Conservation (phyloP, 2,888 invertebrate genomes). For the Panzeria rudis region DNA sequence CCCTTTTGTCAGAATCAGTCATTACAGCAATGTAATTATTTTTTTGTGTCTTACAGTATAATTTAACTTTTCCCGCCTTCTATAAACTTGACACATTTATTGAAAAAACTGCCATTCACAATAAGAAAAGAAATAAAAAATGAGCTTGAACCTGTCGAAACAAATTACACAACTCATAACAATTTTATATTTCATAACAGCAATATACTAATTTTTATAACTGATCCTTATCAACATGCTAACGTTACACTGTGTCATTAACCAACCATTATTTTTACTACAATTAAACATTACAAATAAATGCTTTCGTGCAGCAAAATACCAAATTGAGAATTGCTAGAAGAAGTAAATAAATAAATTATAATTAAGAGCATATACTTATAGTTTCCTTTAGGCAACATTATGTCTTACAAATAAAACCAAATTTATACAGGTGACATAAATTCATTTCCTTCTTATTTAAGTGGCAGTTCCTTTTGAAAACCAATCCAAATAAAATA, state of each 20-base stretch:
- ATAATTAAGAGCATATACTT: background rate
- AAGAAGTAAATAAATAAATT: background rate
- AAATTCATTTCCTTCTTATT: background rate
- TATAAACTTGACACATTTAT: too few species aligned
- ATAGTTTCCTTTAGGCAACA: background rate
- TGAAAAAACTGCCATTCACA: too few species aligned
- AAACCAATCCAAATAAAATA: background rate
- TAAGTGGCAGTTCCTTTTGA: constrained; percentile 6
- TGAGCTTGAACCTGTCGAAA: background rate
- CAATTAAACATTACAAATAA: background rate
- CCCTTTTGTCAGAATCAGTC: too few species aligned
- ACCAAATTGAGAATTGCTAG: background rate
- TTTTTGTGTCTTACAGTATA: too few species aligned
- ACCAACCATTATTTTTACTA: background rate
- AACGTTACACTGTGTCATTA: background rate
- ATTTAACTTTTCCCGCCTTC: too few species aligned
- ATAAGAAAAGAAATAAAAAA: background rate
- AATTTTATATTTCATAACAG: background rate
- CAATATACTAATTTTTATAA: background rate
- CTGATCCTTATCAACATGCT: background rate
- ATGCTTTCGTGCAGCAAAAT: constrained; percentile 10
- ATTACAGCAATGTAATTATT: too few species aligned
- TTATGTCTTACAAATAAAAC: background rate
- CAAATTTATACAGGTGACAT: background rate
- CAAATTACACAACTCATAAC: background rate